These are phyloP conservation scores for Drosophila serrata DNA, from an alignment of 1,140 invertebrate genomes.

Conservation along the genomic window DNA sequence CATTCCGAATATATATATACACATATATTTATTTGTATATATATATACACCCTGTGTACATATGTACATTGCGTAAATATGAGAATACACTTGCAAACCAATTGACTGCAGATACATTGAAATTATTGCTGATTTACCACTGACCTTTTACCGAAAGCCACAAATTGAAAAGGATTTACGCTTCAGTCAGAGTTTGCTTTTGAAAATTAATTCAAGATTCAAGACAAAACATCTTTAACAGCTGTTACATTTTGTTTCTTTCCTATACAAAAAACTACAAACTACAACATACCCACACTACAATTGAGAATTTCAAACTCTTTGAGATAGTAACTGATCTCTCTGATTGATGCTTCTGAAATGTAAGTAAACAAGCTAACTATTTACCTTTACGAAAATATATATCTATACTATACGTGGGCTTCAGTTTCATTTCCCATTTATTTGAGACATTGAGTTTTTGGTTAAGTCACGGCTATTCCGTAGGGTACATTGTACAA, in stretches of 20 bases:
- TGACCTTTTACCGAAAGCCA: slow-evolving; percentile 29
- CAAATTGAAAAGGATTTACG: slow-evolving; percentile 10
- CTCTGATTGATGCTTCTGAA: slow-evolving; percentile 79
- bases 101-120: slow-evolving; percentile 68
- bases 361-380: slow-evolving; percentile 71
- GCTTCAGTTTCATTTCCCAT: slow-evolving; percentile 49
- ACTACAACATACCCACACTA: slow-evolving; percentile 65
- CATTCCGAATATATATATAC: slow-evolving; percentile 37
- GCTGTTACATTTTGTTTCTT: slow-evolving; percentile 78
- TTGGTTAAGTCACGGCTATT: slow-evolving; percentile 23
- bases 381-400: slow-evolving; percentile 26
- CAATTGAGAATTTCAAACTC: slow-evolving; percentile 77
- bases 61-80: slow-evolving; percentile 42
- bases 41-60: slow-evolving; percentile 41
- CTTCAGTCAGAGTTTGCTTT: slow-evolving; percentile 58
- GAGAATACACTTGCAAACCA: slow-evolving; percentile 41
- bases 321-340: slow-evolving; percentile 74
- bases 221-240: slow-evolving; percentile 71
- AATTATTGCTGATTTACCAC: slow-evolving; percentile 58
- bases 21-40: slow-evolving; percentile 34
- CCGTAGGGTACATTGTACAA: slow-evolving; percentile 48
- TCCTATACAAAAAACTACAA: slow-evolving; percentile 63
- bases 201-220: slow-evolving; percentile 33
- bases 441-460: slow-evolving; percentile 24
- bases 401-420: slow-evolving; percentile 13